Evolutionary conservation across 2,113 vertebrate genomes (phyloP), one percentile per base, ranked within the genome.

Genomic region (Corynorhinus townsendii): DNA sequence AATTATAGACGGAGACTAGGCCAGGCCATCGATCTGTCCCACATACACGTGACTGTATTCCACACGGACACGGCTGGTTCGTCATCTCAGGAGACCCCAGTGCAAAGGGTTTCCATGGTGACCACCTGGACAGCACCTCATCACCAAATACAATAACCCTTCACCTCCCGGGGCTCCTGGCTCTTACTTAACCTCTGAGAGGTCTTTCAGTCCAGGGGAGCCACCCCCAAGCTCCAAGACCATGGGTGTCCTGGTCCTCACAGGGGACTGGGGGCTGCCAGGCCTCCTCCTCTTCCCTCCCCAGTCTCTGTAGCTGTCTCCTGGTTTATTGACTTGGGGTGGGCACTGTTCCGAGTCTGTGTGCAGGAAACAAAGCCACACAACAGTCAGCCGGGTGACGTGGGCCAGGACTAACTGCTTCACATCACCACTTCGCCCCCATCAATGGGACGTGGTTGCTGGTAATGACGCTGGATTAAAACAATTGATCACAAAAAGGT

Each of bases 401-500:
- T 19, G 43, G 71, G 52, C 80, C 66, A 45, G 4, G 0, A 40
- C 54, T n/a, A 35, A 69, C 24, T 5, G 49, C 64, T 26, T 79
- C 95, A 43, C 16, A 7, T 30, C 54, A 17, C 64, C 35, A 40
- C 47, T 17, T 5, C 0, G 12, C 4, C 38, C 26, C 86, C 56
- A 52, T 86, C 93, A 75, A 30, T 56, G 89, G 54, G 35, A 43
- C 4, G 64, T 5, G 2, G 77, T 3, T 56, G 47, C 79, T 82
- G 52, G 92, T 95, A 79, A 59, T 77, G 71, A 86, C 89, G 75
- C 64, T 59, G 73, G 68, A 90, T 81, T 33, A 68, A 93, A 91
- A 88, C 47, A 83, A 92, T 38, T 91, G 66, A 90, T 91, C 87
- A 54, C 66, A 16, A 26, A 97, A 97, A 91, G 95, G 91, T 77